Conservation (phyloP, 30 jellyfish, hydroid and myxozoan genomes). For the Pseudorhiza aurosa region DNA sequence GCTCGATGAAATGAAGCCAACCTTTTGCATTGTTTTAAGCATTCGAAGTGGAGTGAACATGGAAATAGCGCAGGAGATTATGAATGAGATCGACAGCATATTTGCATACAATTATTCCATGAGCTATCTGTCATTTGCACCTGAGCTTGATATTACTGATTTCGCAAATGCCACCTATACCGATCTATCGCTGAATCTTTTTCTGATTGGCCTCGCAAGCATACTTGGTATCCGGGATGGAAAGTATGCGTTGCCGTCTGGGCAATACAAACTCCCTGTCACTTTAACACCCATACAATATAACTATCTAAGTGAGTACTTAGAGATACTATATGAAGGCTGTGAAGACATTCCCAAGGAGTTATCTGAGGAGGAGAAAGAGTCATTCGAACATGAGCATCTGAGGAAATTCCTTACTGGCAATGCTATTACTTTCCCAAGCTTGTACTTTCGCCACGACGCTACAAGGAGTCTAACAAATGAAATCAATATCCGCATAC, state of each 20-base stretch:
- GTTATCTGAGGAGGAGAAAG: constrained; percentile 5
- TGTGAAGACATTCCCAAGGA: constrained; percentile 64
- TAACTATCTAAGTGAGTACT: constrained; percentile 22
- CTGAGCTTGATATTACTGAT: constrained; percentile 23
- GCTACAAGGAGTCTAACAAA: constrained; percentile 30
- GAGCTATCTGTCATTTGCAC: constrained; percentile 15
- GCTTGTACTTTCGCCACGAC: constrained; percentile 53
- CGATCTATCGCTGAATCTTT: constrained; percentile 9
- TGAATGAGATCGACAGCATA: constrained; percentile 13
- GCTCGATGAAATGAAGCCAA: constrained; percentile 47
- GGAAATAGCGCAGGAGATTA: constrained; percentile 24
- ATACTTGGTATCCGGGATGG: constrained; percentile 24
- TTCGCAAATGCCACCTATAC: background rate
- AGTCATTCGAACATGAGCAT: constrained; percentile 39
- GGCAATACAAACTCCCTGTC: constrained; percentile 1
- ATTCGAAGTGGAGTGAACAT: background rate
- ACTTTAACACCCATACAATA: background rate
- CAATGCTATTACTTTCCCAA: constrained; percentile 41
- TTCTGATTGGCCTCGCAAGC: constrained; percentile 16
- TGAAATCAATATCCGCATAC: background rate
- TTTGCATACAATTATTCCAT: background rate
- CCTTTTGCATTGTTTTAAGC: constrained; percentile 26
- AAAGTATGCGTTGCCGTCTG: constrained; percentile 37
- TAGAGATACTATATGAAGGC: constrained; percentile 38
- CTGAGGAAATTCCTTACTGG: constrained; percentile 37